A percentile compares a stretch with the other conserved stretches of the same genome.
phyloP scores from a whole-genome alignment of 2,797 vertebrate species.

The Propithecus deckenii region DNA sequence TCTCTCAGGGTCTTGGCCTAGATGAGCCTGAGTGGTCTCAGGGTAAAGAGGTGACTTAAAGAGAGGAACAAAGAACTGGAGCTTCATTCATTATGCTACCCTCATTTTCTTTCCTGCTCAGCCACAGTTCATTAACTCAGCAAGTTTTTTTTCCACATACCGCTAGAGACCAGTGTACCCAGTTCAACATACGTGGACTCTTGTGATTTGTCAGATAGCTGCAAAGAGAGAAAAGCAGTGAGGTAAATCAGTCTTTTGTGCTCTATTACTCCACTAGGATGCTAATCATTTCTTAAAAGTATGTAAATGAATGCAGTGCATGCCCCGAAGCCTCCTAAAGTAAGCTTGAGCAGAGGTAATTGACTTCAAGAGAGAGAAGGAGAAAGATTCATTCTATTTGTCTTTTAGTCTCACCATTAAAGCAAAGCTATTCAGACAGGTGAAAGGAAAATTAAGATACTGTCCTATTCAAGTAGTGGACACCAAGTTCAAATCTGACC shows the following conservation, averaged over 20 bases:
- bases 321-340: constrained; percentile 47
- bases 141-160: constrained; percentile 34
- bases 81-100: constrained; percentile 57
- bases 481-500: not conserved
- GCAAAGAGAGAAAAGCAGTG: not conserved
- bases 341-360: constrained; percentile 54
- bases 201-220: constrained; percentile 17
- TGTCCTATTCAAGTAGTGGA: not conserved
- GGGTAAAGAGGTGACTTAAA: constrained; percentile 67
- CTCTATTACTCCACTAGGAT: constrained; percentile 2
- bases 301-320: constrained; percentile 46
- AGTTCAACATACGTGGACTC: not conserved
- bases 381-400: constrained; percentile 18
- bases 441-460: constrained; percentile 20
- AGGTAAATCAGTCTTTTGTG: constrained; percentile 1
- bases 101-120: constrained; percentile 57
- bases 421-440: constrained; percentile 43
- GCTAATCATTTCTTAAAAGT: constrained; percentile 58
- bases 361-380: constrained; percentile 36
- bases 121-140: constrained; percentile 67
- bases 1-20: constrained; percentile 64
- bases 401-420: constrained; percentile 58
- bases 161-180: not conserved
- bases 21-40: constrained; percentile 40
- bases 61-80: constrained; percentile 57